These are phyloP conservation scores for Anguilla rostrata DNA, from an alignment of 2,113 vertebrate genomes.

Conservation along the genomic window DNA sequence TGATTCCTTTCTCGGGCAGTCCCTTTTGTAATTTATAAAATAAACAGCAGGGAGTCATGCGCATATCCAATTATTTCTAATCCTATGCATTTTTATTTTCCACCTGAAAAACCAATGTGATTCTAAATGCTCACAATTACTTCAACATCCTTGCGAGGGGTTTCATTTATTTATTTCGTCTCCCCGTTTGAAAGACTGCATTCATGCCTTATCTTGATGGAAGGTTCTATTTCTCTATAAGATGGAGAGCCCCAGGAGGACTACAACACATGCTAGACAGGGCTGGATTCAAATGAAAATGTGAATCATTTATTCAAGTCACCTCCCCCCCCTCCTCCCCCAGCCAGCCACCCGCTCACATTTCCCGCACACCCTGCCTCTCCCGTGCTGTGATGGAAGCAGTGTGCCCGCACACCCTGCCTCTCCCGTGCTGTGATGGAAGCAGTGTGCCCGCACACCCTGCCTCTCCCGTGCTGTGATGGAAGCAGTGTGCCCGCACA, in stretches of 20 bases:
- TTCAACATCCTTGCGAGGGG: neutral
- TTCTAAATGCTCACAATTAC: neutral
- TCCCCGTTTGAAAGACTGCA: neutral
- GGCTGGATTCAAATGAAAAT: neutral
- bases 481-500: neutral
- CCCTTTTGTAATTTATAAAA: no score
- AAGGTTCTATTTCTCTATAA: neutral
- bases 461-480: no score
- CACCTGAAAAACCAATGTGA: neutral
- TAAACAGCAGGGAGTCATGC: no score
- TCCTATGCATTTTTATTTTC: neutral
- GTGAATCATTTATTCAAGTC: conserved; percentile 12
- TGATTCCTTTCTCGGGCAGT: no score
- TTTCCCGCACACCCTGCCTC: no score
- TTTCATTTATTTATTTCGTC: neutral
- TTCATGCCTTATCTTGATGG: neutral
- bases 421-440: neutral
- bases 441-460: no score
- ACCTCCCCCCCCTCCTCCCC: neutral
- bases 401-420: no score
- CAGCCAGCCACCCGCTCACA: no score
- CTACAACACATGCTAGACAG: neutral
- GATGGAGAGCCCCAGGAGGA: neutral
- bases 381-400: neutral
- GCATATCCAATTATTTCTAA: neutral